A percentile compares a stretch with the other conserved stretches of the same genome.
phyloP scores from a whole-genome alignment of 2,113 vertebrate species.

The Sialia sialis region DNA sequence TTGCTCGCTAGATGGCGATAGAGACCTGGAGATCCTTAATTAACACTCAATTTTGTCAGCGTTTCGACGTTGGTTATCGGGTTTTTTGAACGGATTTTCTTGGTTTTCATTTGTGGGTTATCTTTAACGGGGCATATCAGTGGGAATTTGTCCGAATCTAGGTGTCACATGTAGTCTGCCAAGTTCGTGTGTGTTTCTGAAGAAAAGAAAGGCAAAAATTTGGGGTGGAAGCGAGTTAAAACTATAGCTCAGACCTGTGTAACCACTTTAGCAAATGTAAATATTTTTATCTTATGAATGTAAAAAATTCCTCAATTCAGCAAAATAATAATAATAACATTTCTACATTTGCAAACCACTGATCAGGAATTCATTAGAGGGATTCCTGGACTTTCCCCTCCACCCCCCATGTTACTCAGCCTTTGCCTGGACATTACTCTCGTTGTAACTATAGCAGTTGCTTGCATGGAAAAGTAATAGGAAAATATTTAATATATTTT shows the following conservation, averaged over 20 bases:
- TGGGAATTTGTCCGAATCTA: background rate
- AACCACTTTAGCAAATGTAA: background rate
- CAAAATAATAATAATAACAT: background rate
- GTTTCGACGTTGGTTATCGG: background rate
- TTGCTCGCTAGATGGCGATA: constrained; percentile 80
- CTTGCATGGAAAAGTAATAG: constrained; percentile 55
- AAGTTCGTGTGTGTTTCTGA: background rate
- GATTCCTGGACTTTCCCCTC: background rate
- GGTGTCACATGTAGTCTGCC: background rate
- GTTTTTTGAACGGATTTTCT: background rate
- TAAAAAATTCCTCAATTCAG: background rate
- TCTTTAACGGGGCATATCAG: background rate
- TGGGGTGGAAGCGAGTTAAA: background rate
- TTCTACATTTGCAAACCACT: background rate
- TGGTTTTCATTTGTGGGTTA: background rate
- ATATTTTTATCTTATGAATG: background rate
- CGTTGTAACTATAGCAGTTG: constrained; percentile 45
- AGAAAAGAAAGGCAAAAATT: background rate
- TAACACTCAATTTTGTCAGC: constrained; percentile 25
- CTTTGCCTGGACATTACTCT: background rate
- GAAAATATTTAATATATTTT: constrained; percentile 67
- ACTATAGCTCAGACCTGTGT: background rate
- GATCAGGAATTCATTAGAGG: background rate
- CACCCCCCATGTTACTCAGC: background rate
- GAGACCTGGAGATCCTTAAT: constrained; percentile 74